Conservation (phyloP, 2,888 invertebrate species). For the Erynnis tages region DNA sequence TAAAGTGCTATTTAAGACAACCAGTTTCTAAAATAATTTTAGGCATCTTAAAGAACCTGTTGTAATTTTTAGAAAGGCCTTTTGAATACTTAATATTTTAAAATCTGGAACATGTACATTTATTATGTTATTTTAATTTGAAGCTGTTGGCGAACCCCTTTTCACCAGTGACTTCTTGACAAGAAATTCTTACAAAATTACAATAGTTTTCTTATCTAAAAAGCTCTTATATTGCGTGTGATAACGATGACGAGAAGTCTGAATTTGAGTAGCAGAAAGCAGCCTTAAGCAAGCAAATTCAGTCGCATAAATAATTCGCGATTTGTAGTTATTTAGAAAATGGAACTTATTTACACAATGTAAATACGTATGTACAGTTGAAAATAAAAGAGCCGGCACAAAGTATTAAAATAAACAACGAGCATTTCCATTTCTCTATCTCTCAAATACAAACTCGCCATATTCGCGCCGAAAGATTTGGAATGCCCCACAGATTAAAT, state of each 20-base stretch:
- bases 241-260: no score
- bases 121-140: neutral
- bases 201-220: no score
- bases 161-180: neutral
- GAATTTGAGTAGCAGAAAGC: neutral
- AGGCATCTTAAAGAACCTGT: conserved; percentile 13
- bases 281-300: neutral
- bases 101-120: conserved; percentile 17
- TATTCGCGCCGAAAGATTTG: conserved; percentile 17
- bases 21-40: conserved; percentile 11
- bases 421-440: conserved; percentile 2
- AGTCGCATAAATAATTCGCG: neutral
- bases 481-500: conserved; percentile 26
- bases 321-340: neutral
- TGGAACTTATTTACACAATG: neutral
- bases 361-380: conserved; percentile 3
- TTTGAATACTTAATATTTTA: conserved; percentile 17
- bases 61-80: conserved; percentile 20
- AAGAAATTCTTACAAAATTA: no score
- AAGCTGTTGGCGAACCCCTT: neutral
- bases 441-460: neutral
- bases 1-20: conserved; percentile 1
- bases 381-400: neutral
- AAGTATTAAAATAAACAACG: conserved; percentile 9
- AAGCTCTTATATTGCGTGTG: no score